Percentiles rank a stretch among this genome's conserved stretches.
These are phyloP conservation scores for Pithys albifrons DNA, from an alignment of 2,113 vertebrate species.

Conservation along the genomic window DNA sequence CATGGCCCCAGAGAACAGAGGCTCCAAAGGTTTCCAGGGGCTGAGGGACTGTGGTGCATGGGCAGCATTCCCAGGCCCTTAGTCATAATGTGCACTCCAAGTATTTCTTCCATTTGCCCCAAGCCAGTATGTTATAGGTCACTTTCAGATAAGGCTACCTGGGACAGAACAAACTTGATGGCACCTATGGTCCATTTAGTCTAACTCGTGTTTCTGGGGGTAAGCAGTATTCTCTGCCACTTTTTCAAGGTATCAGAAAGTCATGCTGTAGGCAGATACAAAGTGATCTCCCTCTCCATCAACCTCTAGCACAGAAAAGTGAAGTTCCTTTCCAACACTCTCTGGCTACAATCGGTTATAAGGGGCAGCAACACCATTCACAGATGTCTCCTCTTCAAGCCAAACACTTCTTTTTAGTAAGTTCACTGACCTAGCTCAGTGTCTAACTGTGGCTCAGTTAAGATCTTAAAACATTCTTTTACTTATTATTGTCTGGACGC, in stretches of 20 bases:
- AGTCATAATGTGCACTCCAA: conserved; percentile 14
- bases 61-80: conserved; percentile 32
- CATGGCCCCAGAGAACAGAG: conserved; percentile 8
- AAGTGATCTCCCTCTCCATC: background rate
- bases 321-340: background rate
- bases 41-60: background rate
- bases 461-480: background rate
- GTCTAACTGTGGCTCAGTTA: background rate
- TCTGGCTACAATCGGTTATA: background rate
- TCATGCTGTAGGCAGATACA: background rate
- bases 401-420: background rate
- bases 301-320: background rate
- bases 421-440: background rate
- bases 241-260: background rate
- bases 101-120: background rate
- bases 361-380: background rate
- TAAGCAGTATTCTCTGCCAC: background rate
- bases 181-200: background rate
- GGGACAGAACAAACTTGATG: background rate
- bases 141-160: background rate
- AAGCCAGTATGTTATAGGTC: background rate
- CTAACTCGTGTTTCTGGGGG: background rate
- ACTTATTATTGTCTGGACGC: background rate
- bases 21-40: background rate
- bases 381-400: background rate